Evolutionary conservation across 2,113 vertebrate genomes (phyloP), one percentile per base, ranked within the genome.

Genomic region (Verasper variegatus): DNA sequence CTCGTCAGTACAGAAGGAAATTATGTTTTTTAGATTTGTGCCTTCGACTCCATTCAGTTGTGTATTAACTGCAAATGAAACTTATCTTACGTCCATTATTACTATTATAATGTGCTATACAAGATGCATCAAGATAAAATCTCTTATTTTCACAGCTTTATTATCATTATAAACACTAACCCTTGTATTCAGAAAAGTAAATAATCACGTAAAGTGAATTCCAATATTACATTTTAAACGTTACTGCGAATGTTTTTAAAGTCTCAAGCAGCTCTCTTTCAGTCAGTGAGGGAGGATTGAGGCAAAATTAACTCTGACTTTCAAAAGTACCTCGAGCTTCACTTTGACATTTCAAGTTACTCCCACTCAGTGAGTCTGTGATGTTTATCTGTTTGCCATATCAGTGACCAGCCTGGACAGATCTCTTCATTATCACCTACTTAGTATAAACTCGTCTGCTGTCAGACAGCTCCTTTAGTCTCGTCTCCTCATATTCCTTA

Each of bases 371-470:
- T 76, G 71, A 70, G 66, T 81, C 47, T 91, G 70, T 88, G 88
- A 88, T 89, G 86, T 92, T 92, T 90, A 90, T 91, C 87, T 84
- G 80, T 91, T 89, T 86, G 79, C 74, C 61, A 70, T 89, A 89
- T 90, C 84, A 85, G 80, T 88, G 88, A 87, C 88, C 85, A 70
- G 93, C 88, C 86, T 74, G 68, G 82, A 87, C 88, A 87, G 88
- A 91, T 89, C 83, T 89, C 92, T 92, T 92, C 84, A 93, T 94
- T 88, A 90, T 74, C 73, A 68, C 78, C 84, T 74, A 62, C 88
- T 90, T 86, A 84, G 82, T 80, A 76, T 88, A 86, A 71, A 87
- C 81, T 87, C 61, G 60, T 84, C 84, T 66, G 65, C 82, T 81
- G 80, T 86, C 82, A 85, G 74, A 80, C 57, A 59, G 51, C 73